Evolutionary conservation across 2,113 vertebrate genomes (phyloP).

Genomic region (Macheiramphus alcinus): DNA sequence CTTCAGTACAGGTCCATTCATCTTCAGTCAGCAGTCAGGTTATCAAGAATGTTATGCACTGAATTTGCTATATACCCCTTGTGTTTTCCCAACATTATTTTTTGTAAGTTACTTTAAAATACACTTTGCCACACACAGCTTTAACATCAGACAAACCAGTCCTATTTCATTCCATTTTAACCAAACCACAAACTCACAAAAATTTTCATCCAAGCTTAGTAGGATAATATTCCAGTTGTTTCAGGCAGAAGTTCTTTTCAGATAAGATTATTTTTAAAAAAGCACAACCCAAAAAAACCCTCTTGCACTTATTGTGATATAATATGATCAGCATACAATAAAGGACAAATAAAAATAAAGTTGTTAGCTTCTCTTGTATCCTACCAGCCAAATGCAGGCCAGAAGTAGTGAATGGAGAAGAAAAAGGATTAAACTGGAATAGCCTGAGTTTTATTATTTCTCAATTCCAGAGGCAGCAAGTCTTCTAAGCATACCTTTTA

Average conservation of each 20-base stretch:
- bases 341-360: neutral
- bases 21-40: neutral
- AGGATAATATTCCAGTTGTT: neutral
- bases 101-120: neutral
- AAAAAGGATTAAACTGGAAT: neutral
- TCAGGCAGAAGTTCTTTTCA: neutral
- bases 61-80: neutral
- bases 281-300: neutral
- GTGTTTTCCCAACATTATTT: neutral
- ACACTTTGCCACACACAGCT: neutral
- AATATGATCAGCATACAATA: neutral
- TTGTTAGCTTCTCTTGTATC: neutral
- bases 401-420: neutral
- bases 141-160: neutral
- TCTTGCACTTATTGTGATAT: neutral
- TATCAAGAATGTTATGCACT: neutral
- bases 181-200: neutral
- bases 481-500: neutral
- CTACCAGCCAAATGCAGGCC: neutral
- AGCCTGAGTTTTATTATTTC: neutral
- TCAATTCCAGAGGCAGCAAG: neutral
- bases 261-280: neutral
- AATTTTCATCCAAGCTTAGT: neutral
- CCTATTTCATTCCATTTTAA: neutral
- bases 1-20: neutral